These are phyloP conservation scores for Tenodera sinensis DNA, from an alignment of 2,888 invertebrate genomes.

Conservation along the genomic window DNA sequence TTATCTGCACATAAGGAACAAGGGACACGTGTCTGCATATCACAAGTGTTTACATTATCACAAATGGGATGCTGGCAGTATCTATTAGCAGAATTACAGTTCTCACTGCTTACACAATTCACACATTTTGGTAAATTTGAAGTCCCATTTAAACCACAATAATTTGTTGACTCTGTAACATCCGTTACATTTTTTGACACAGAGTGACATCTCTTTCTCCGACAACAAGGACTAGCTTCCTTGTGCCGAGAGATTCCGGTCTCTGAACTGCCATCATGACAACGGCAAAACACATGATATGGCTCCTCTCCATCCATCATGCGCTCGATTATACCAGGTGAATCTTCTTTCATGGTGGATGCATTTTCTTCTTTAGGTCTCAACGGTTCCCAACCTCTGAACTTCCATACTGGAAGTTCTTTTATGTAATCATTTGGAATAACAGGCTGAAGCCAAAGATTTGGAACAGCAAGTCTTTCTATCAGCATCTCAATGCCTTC, in stretches of 20 bases:
- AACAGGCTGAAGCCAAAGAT: slow-evolving; percentile 46
- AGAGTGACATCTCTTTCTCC: neutral
- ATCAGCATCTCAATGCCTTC: slow-evolving; percentile 43
- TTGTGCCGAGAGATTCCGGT: neutral
- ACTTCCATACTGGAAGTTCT: slow-evolving; percentile 48
- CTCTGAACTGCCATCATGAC: slow-evolving; percentile 1
- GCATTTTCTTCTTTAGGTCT: neutral
- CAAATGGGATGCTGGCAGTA: neutral
- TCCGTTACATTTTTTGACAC: neutral
- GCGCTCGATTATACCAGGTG: slow-evolving; percentile 23
- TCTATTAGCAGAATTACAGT: neutral
- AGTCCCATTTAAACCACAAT: neutral
- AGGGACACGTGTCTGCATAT: no score
- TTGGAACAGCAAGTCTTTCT: slow-evolving; percentile 45
- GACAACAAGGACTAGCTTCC: neutral
- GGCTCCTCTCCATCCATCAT: slow-evolving; percentile 33
- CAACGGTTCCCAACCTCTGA: slow-evolving; percentile 35
- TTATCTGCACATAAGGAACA: neutral
- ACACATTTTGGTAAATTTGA: neutral
- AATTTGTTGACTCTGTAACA: neutral
- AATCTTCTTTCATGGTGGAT: neutral
- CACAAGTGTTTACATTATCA: neutral
- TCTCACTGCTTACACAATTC: neutral
- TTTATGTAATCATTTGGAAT: slow-evolving; percentile 48
- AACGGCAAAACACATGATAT: neutral